Evolutionary conservation across 2,797 vertebrate species (phyloP).

Genomic region (Ispidina picta): DNA sequence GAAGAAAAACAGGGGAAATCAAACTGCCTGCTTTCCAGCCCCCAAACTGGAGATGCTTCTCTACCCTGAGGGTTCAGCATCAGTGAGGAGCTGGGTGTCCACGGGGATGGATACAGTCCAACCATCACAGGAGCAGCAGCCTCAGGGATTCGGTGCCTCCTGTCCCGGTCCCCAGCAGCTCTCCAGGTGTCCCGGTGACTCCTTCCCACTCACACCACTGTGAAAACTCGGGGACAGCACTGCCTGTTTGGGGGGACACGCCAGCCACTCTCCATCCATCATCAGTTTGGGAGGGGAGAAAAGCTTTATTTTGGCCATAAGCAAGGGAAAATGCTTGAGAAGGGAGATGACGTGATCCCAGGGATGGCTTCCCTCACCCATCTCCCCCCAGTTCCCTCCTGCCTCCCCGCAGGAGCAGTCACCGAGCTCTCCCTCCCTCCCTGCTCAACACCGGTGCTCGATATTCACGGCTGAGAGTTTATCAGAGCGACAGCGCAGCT

Average conservation of each 20-base stretch:
- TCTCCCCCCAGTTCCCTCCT: not conserved
- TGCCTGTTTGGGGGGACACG: not conserved
- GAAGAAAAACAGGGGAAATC: not conserved
- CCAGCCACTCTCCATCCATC: not conserved
- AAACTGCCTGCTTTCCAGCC: not conserved
- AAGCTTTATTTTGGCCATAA: not conserved
- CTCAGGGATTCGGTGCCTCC: not conserved
- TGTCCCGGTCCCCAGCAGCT: not conserved
- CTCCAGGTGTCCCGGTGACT: not conserved
- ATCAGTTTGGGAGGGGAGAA: not conserved
- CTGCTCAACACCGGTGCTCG: not conserved
- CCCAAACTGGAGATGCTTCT: not conserved
- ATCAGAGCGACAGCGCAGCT: slow-evolving; percentile 52
- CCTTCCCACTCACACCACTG: not conserved
- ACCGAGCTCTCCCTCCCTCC: not conserved
- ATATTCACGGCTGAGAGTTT: slow-evolving; percentile 42
- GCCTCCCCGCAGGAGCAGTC: not conserved
- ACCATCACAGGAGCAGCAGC: not conserved
- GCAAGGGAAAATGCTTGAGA: not conserved
- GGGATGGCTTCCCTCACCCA: not conserved
- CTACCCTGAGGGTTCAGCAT: not conserved
- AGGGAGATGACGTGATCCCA: not conserved
- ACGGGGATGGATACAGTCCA: not conserved
- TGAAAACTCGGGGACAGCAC: fast-evolving
- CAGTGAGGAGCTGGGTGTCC: not conserved